phyloP scores from a whole-genome alignment of 2,113 vertebrate genomes.

The Orycteropus afer region DNA sequence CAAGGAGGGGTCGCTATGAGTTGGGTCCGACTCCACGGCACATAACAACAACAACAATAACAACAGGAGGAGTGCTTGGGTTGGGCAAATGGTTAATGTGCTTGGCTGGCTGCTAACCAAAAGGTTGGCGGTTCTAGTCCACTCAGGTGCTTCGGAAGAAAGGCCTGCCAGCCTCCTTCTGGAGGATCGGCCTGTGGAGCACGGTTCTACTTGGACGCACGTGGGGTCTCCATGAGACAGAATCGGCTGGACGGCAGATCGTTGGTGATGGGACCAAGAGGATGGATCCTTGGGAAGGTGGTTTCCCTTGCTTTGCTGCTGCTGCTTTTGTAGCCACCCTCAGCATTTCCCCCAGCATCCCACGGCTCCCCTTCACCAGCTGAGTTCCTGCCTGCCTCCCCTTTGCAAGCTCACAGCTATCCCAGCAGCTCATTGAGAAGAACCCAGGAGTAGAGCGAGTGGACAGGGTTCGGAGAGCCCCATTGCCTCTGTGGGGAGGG shows the following conservation, averaged over 20 bases:
- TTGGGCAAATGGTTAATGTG: not conserved
- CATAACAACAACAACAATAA: no score
- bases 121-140: not conserved
- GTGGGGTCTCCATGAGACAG: no score
- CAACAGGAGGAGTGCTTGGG: not conserved
- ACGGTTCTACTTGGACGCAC: no score
- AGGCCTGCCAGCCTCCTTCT: no score
- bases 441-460: not conserved
- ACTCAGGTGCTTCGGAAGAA: no score
- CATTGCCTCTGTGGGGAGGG: no score
- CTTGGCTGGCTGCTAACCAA: not conserved
- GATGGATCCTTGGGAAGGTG: not conserved
- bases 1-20: no score
- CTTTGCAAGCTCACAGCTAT: fast-evolving
- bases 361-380: not conserved
- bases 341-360: not conserved
- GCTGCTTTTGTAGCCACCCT: not conserved
- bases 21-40: no score
- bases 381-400: not conserved
- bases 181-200: no score
- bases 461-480: not conserved
- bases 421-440: not conserved
- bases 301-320: not conserved
- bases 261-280: not conserved
- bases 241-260: no score